These are phyloP conservation scores for Anomalospiza imberbis DNA, from an alignment of 2,797 vertebrate species.

Conservation along the genomic window DNA sequence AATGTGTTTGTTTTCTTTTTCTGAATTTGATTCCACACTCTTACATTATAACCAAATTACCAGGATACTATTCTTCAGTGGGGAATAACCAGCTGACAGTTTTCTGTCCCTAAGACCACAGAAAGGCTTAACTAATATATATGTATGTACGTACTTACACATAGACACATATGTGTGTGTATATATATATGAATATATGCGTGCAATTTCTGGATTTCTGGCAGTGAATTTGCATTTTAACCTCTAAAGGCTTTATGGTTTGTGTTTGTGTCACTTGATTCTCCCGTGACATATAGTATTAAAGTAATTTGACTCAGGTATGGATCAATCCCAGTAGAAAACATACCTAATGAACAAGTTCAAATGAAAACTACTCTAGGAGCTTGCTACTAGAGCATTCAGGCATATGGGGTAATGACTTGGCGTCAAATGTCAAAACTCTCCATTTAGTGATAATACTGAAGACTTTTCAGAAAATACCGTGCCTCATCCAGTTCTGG, in stretches of 20 bases:
- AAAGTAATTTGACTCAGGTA: neutral
- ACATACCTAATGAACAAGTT: neutral
- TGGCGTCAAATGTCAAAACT: neutral
- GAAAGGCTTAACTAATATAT: neutral
- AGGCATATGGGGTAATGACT: neutral
- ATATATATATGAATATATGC: neutral
- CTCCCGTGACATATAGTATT: neutral
- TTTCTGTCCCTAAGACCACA: neutral
- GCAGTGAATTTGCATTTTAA: neutral
- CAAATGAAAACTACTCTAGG: neutral
- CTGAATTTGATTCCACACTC: neutral
- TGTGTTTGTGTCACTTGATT: neutral
- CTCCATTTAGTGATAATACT: neutral
- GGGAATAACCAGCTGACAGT: neutral
- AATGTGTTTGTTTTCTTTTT: neutral
- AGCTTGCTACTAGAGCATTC: neutral
- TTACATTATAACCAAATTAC: neutral
- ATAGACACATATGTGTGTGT: neutral
- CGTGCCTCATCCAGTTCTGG: neutral
- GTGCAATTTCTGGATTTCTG: neutral
- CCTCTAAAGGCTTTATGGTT: neutral
- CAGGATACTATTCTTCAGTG: neutral
- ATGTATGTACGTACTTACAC: no score
- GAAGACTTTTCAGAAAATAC: neutral
- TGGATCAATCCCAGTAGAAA: neutral